Conservation (phyloP, 2,888 invertebrate genomes). For the Erynnis tages region DNA sequence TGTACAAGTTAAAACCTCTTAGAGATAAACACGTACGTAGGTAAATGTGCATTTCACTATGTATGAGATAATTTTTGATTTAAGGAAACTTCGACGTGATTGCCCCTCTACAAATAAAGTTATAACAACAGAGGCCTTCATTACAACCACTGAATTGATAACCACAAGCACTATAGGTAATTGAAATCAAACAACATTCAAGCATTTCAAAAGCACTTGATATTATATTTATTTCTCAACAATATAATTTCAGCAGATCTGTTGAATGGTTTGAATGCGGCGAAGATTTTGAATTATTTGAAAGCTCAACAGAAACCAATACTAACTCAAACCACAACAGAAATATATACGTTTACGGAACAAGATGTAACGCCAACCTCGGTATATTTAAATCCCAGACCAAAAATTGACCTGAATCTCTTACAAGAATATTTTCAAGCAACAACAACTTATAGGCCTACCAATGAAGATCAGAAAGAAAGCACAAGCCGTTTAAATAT, state of each 20-base stretch:
- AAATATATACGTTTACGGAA: background rate
- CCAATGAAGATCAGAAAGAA: background rate
- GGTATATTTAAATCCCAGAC: background rate
- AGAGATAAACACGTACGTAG: too few relatives aligned
- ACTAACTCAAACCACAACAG: background rate
- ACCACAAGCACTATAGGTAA: background rate
- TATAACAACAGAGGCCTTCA: background rate
- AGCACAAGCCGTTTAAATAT: background rate
- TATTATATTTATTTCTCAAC: too few relatives aligned
- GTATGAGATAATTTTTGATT: background rate
- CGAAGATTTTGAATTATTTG: background rate
- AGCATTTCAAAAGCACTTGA: too few relatives aligned
- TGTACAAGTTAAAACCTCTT: too few relatives aligned
- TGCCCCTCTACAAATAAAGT: background rate
- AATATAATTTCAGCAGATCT: conserved; percentile 24
- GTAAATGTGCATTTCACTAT: background rate
- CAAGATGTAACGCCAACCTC: background rate
- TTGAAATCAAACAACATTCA: too few relatives aligned
- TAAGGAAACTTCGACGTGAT: conserved; percentile 4
- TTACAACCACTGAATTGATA: background rate
- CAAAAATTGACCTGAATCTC: background rate
- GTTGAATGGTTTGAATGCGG: background rate
- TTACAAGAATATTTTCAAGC: background rate
- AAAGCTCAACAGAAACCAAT: background rate
- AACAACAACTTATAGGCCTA: background rate